Evolutionary conservation across 2,113 vertebrate genomes (phyloP).

Genomic region (Larimichthys polyactis): DNA sequence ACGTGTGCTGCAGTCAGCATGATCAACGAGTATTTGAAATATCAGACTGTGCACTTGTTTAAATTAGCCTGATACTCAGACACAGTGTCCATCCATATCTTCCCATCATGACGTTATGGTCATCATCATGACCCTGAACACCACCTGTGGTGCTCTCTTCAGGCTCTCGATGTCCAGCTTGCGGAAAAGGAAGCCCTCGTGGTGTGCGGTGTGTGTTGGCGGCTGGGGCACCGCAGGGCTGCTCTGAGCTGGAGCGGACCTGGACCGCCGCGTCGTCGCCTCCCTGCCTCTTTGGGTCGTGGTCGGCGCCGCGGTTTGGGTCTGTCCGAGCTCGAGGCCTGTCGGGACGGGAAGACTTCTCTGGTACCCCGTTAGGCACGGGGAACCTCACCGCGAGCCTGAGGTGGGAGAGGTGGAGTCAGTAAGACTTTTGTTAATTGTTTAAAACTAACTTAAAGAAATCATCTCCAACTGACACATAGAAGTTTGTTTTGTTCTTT

Average conservation of each 20-base stretch:
- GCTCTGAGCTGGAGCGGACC: slow-evolving; percentile 91
- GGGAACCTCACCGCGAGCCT: slow-evolving; percentile 84
- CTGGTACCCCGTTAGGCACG: slow-evolving; percentile 88
- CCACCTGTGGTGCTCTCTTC: slow-evolving; percentile 94
- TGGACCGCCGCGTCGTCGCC: slow-evolving; percentile 85
- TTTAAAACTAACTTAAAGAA: not conserved
- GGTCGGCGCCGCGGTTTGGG: slow-evolving; percentile 92
- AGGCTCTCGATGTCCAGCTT: slow-evolving; percentile 92
- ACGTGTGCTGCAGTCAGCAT: not conserved
- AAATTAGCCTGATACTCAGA: slow-evolving; percentile 36
- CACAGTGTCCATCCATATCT: slow-evolving; percentile 38
- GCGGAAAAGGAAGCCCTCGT: slow-evolving; percentile 93
- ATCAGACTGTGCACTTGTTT: not conserved
- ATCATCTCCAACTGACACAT: not conserved
- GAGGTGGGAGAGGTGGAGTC: not conserved
- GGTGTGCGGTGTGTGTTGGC: slow-evolving; percentile 87
- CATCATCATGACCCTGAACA: slow-evolving; percentile 55
- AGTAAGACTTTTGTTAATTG: not conserved
- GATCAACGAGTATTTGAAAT: not conserved
- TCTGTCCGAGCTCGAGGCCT: slow-evolving; percentile 92
- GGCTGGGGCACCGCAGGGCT: slow-evolving; percentile 81
- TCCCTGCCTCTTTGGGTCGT: slow-evolving; percentile 89
- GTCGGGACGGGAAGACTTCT: slow-evolving; percentile 88
- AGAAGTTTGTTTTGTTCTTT: not conserved
- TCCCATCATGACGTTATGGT: not conserved